Percentiles rank a stretch among this genome's conserved stretches.
These are phyloP conservation scores for Pomatostomus ruficeps DNA, from an alignment of 2,113 vertebrate species.

Conservation along the genomic window DNA sequence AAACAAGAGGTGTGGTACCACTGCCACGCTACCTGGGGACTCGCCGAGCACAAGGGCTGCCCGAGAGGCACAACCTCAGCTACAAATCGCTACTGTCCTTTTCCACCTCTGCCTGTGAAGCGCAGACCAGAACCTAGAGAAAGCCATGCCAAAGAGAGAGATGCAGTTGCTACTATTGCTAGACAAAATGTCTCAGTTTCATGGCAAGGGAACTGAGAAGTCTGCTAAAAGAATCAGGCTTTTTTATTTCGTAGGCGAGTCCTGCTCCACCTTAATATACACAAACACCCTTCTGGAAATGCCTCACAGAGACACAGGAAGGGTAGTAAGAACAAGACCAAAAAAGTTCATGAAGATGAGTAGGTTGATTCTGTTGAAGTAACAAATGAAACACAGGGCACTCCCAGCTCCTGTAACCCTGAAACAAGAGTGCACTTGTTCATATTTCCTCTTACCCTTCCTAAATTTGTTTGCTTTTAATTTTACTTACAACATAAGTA, in stretches of 20 bases:
- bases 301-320: neutral
- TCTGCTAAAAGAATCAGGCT: neutral
- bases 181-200: neutral
- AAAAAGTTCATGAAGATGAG: neutral
- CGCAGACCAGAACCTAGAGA: neutral
- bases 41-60: neutral
- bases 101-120: neutral
- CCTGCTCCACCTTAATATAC: neutral
- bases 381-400: neutral
- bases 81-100: neutral
- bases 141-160: neutral
- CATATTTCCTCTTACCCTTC: conserved; percentile 15
- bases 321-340: neutral
- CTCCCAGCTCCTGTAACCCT: conserved; percentile 26
- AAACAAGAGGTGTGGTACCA: neutral
- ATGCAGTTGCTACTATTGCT: neutral
- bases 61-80: neutral
- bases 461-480: neutral
- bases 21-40: fast-evolving
- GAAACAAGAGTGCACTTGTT: conserved; percentile 45
- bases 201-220: neutral
- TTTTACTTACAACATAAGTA: neutral
- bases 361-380: neutral
- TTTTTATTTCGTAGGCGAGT: neutral
- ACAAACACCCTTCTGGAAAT: neutral